Evolutionary conservation across 37 sponge, comb jelly and placozoan genomes (phyloP).

Genomic region (Agelas oroides): DNA sequence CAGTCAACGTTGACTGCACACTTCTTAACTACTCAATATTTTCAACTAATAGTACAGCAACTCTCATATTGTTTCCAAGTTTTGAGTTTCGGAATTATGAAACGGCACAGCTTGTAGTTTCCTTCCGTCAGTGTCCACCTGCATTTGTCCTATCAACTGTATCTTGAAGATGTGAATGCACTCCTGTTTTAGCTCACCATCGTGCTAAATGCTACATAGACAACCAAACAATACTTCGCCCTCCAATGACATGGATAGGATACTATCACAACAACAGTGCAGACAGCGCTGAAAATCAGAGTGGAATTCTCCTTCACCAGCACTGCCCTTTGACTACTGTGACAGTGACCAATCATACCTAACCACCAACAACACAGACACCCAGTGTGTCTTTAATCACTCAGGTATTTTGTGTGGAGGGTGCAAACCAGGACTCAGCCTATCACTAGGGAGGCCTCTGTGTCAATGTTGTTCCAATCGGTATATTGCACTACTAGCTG

Average conservation of each 20-base stretch:
- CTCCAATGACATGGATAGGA: neutral
- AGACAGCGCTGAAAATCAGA: neutral
- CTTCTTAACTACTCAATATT: no score
- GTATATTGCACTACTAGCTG: neutral
- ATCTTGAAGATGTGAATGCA: neutral
- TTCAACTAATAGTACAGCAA: no score
- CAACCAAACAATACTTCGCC: neutral
- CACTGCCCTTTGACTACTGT: slow-evolving; percentile 5
- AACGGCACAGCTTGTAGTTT: no score
- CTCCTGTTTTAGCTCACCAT: neutral
- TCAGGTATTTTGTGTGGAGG: neutral
- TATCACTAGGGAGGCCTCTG: neutral
- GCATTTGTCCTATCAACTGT: no score
- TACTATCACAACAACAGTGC: neutral
- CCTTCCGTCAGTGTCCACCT: no score
- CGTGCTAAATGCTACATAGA: neutral
- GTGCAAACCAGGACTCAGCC: neutral
- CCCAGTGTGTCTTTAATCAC: neutral
- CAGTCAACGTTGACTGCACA: no score
- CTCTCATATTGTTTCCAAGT: no score
- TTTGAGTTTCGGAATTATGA: no score
- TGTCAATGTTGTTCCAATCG: neutral
- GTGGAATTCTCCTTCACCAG: neutral
- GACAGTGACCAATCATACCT: neutral
- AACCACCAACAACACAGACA: neutral